A percentile compares a stretch with the other conserved stretches of the same genome.
Conservation (phyloP, 2,797 vertebrate genomes). For the Melanotaenia boesemani region DNA sequence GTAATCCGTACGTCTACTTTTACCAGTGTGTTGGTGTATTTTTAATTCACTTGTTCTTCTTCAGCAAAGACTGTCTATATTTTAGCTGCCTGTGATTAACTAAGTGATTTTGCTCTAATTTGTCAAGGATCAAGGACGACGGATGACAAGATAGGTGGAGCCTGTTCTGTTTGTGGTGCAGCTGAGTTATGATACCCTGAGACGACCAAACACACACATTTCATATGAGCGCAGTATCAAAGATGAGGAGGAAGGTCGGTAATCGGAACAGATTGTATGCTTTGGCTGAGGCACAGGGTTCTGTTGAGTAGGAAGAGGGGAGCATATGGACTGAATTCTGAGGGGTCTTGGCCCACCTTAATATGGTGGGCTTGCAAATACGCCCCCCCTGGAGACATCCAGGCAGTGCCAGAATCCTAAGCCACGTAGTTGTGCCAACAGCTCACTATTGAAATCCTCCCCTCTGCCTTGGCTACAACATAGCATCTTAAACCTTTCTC, state of each 20-base stretch:
- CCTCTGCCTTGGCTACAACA: conserved; percentile 56
- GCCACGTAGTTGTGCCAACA: conserved; percentile 54
- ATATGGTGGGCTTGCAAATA: conserved; percentile 69
- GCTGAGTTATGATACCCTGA: conserved; percentile 52
- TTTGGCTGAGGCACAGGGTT: conserved; percentile 69
- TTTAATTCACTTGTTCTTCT: too few species aligned
- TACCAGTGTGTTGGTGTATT: too few species aligned
- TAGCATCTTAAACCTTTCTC: conserved; percentile 55
- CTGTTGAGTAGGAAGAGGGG: conserved; percentile 64
- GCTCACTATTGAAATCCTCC: conserved; percentile 63
- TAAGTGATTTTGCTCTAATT: conserved; percentile 7
- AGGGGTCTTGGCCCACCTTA: conserved; percentile 81
- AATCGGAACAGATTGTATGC: conserved; percentile 81
- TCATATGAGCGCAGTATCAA: conserved; percentile 67
- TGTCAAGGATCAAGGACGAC: conserved; percentile 19
- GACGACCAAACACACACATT: conserved; percentile 64
- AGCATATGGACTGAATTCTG: conserved; percentile 80
- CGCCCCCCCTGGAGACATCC: conserved; percentile 62
- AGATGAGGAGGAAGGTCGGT: conserved; percentile 58
- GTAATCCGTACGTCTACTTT: too few species aligned
- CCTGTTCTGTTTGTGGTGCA: conserved; percentile 43
- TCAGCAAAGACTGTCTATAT: neutral
- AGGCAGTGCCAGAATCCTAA: conserved; percentile 75
- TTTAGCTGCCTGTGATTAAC: conserved; percentile 9
- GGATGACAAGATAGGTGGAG: conserved; percentile 43